Conservation (phyloP, 2,888 invertebrate genomes). For the Physocephala rufipes region DNA sequence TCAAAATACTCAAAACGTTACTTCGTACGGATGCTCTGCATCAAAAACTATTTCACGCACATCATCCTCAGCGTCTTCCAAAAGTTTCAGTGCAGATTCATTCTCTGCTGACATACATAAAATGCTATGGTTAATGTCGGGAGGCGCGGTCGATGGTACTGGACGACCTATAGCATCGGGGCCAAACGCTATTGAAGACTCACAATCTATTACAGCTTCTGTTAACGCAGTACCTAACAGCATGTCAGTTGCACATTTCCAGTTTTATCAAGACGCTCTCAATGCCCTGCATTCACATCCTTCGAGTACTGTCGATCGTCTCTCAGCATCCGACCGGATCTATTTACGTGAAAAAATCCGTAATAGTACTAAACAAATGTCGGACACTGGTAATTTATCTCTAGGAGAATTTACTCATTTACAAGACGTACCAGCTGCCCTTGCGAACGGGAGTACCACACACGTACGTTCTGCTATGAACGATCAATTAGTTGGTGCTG, state of each 20-base stretch:
- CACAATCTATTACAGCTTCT: conserved; percentile 47
- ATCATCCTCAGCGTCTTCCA: conserved; percentile 70
- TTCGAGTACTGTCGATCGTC: conserved; percentile 52
- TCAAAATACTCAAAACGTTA: conserved; percentile 52
- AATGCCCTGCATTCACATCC: conserved; percentile 53
- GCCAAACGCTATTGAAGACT: conserved; percentile 46
- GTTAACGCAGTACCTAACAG: conserved; percentile 50
- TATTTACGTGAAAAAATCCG: conserved; percentile 56
- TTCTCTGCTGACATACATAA: conserved; percentile 64
- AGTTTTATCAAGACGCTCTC: conserved; percentile 61
- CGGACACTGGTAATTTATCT: conserved; percentile 52
- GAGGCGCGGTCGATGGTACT: conserved; percentile 56
- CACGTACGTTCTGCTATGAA: conserved; percentile 22
- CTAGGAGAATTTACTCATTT: conserved; percentile 42
- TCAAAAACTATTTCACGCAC: conserved; percentile 72
- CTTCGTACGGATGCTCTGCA: conserved; percentile 67
- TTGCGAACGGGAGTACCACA: conserved; percentile 19
- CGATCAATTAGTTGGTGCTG: conserved; percentile 45
- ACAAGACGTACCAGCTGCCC: conserved; percentile 15
- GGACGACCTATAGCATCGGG: conserved; percentile 53
- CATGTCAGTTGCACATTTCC: conserved; percentile 58
- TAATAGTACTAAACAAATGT: conserved; percentile 55
- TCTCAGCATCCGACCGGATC: conserved; percentile 56
- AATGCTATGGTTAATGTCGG: conserved; percentile 65
- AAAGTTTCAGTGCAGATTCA: conserved; percentile 70